Conservation (phyloP, 2,113 vertebrate genomes). For the Oostethus manadensis region DNA sequence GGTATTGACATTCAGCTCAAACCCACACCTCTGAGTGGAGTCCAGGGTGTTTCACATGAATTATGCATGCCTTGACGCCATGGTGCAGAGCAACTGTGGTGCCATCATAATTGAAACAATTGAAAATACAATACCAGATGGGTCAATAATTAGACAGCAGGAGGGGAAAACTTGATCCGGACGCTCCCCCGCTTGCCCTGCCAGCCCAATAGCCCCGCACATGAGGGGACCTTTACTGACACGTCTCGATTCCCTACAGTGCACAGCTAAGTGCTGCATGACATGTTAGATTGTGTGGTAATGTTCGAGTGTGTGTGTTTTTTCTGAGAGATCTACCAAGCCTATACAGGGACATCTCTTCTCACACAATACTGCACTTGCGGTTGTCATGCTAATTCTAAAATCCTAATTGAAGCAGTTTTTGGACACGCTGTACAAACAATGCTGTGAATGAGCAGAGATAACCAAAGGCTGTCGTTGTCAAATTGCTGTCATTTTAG, state of each 20-base stretch:
- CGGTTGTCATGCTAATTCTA: slow-evolving; percentile 11
- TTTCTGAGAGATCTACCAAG: slow-evolving; percentile 2
- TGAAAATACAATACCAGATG: slow-evolving; percentile 78
- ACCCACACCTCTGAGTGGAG: slow-evolving; percentile 68
- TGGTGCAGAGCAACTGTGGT: slow-evolving; percentile 71
- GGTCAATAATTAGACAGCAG: slow-evolving; percentile 76
- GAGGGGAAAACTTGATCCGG: slow-evolving; percentile 69
- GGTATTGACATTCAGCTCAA: slow-evolving; percentile 77
- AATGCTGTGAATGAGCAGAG: slow-evolving; percentile 22
- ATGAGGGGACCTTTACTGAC: slow-evolving; percentile 54
- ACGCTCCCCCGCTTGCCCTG: slow-evolving; percentile 58
- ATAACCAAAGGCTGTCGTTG: slow-evolving; percentile 40
- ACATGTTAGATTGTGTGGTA: slow-evolving; percentile 16
- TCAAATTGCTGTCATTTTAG: slow-evolving; percentile 63
- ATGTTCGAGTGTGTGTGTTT: slow-evolving; percentile 1
- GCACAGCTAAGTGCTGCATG: slow-evolving; percentile 27
- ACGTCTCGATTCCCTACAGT: slow-evolving; percentile 31
- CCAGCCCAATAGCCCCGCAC: slow-evolving; percentile 43
- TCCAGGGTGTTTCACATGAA: slow-evolving; percentile 71
- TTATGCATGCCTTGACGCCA: slow-evolving; percentile 73
- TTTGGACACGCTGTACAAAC: slow-evolving; percentile 16
- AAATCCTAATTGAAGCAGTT: neutral
- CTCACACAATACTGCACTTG: slow-evolving; percentile 1
- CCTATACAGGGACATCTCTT: slow-evolving; percentile 13
- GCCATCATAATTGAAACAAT: slow-evolving; percentile 79